phyloP scores from a whole-genome alignment of 2,888 invertebrate species.

The Chrysolina americana region DNA sequence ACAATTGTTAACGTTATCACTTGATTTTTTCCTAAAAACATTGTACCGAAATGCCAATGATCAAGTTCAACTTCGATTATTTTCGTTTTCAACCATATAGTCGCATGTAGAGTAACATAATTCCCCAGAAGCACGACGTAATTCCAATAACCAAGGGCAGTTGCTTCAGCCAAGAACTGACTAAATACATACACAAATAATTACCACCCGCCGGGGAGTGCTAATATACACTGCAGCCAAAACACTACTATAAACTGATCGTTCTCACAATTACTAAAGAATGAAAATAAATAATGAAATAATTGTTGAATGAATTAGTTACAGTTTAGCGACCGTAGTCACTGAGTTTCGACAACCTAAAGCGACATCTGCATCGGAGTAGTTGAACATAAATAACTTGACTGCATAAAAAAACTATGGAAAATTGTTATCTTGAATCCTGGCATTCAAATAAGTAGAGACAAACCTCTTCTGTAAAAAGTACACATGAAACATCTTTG shows the following conservation, averaged over 20 bases:
- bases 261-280: constrained; percentile 15
- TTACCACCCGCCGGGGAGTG: constrained; percentile 69
- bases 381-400: too few relatives aligned
- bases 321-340: too few relatives aligned
- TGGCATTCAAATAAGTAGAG: too few relatives aligned
- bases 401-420: too few relatives aligned
- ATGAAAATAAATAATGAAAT: background rate
- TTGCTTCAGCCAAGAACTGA: constrained; percentile 76
- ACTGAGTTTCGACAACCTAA: too few relatives aligned
- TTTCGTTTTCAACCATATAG: constrained; percentile 71
- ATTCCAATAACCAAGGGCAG: constrained; percentile 90
- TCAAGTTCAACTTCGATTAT: constrained; percentile 26
- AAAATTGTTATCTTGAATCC: too few relatives aligned
- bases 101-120: constrained; percentile 82
- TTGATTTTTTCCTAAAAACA: constrained; percentile 36
- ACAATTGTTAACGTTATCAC: constrained; percentile 24
- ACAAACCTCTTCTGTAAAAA: too few relatives aligned
- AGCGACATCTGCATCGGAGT: too few relatives aligned
- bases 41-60: constrained; percentile 49
- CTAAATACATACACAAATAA: constrained; percentile 67
- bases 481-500: too few relatives aligned
- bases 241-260: constrained; percentile 29
- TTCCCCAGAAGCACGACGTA: constrained; percentile 91
- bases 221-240: constrained; percentile 69
- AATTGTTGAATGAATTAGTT: background rate